Base-by-base conservation (phyloP, 1,140 invertebrate species). In the Lithobius niger region DNA sequence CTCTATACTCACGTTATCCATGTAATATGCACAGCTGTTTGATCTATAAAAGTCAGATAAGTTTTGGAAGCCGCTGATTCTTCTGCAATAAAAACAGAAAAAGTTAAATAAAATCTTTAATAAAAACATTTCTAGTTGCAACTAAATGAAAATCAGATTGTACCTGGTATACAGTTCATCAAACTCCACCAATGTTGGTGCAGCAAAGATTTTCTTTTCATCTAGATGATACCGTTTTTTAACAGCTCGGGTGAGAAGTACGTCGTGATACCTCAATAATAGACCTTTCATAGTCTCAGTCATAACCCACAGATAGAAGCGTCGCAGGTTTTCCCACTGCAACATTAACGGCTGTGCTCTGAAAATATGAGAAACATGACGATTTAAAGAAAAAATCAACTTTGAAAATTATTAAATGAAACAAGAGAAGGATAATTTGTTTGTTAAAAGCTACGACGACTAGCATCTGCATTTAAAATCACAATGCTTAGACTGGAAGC, bases 231-330 rank as follows among this genome's bases (percentile, higher is more conserved):
- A 63, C 44, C 76, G 77, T 42, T 74, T 71, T 67, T 83, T 85
- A 3, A 85, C 75, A 43, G 91, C 83, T 15, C 84, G 81, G 18
- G 77, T 79, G 13, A 94, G 73, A 44, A 92, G 70, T 36, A 82
- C 77, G 57, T 81, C 76, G 58, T 84, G 82, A 69, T 93, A 86
- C 27, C 79, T 75, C 1, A 86, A 74, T 55, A 95, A 84, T 36
- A 93, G 81, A 61, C 80, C 81, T 55, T 88, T 87, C 62, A 92
- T 82, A 65, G 89, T 90, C 67, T 90, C 86, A 1, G 89, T 91
- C 84, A 95, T 91, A 31, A 88, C 80, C 65, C 88, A 91, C n/a
- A 92, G 72, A 67, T 95, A 95, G 60, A 88, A 81, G 1, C 88
- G 79, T 2, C 88, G 76, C 66, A 92, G 84, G 64, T 89, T 86